Evolutionary conservation across 2,113 vertebrate species (phyloP).

Genomic region (Rhinoderma darwinii): DNA sequence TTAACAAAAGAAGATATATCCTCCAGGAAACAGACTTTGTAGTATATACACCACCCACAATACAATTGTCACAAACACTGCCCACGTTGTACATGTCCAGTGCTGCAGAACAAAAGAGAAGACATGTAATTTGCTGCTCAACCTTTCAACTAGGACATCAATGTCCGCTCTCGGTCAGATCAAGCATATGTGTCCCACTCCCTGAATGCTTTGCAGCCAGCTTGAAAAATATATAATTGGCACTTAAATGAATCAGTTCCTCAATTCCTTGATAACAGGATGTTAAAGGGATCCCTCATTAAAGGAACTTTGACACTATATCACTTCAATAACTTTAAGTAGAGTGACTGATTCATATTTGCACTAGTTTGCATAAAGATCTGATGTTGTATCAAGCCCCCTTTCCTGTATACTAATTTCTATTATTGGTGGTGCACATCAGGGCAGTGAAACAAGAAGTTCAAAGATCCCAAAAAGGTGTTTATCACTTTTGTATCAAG

Average conservation of each 20-base stretch:
- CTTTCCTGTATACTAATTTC: too few species aligned
- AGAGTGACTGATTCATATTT: not conserved
- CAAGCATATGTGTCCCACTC: conserved; percentile 9
- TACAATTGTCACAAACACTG: conserved; percentile 37
- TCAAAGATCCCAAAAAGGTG: too few species aligned
- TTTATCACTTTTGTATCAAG: too few species aligned
- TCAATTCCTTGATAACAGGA: conserved; percentile 17
- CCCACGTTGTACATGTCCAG: conserved; percentile 41
- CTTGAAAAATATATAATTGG: conserved; percentile 42
- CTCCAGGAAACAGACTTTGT: conserved; percentile 42
- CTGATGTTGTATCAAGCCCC: too few species aligned
- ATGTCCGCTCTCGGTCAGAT: conserved; percentile 30
- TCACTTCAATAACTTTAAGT: not conserved
- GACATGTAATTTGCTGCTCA: conserved; percentile 8
- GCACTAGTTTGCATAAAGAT: too few species aligned
- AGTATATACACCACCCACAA: conserved; percentile 3
- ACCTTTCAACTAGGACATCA: conserved; percentile 42
- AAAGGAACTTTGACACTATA: not conserved
- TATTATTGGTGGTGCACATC: too few species aligned
- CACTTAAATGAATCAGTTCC: conserved; percentile 29
- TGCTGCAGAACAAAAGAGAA: conserved; percentile 31
- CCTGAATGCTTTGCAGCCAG: conserved; percentile 17
- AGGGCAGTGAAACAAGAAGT: too few species aligned
- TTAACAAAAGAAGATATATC: conserved; percentile 31
- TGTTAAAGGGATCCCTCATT: conserved; percentile 23